Evolutionary conservation across 2,888 invertebrate species (phyloP), one percentile per base, ranked within the genome.

Genomic region (Parnassius orleans): DNA sequence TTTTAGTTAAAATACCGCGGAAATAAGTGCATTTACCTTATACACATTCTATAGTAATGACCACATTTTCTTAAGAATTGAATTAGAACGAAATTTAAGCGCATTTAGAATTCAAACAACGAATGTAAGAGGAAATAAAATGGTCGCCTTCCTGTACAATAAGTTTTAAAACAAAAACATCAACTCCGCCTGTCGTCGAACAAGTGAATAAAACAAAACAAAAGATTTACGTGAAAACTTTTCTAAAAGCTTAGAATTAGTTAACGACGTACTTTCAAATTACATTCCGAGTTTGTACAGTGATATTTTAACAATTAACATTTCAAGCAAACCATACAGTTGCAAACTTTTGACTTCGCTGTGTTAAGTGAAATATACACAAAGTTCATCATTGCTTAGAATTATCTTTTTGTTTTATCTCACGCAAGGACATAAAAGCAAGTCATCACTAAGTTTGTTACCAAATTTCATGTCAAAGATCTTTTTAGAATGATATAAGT

Each of bases 191-290:
- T 82, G 87, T 87, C 84, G 80, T 76, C 77, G 73, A 81, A 81
- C 81, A 84, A 84, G 80, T 79, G 79, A 80, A 76, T 76, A 76
- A 72, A 76, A 78, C 82, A 79, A 85, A 86, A 87, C 87, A 85
- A 81, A 84, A 88, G 87, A 90, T 90, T 88, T 88, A 88, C 84
- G 84, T 73, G 72, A 41, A 78, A 87, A 87, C 80, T 88, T 89
- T 79, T 76, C 72, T 74, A 14, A 72, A 69, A 71, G 76, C 77
- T 85, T 83, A 84, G 85, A 71, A 70, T 83, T 83, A 81, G 72
- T 73, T 76, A 53, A n/a, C 52, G 51, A 76, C 72, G 70, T 66
- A 64, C 65, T 64, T 74, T 79, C 76, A 75, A 77, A 79, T 80
- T 76, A 78, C 75, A 67, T 64, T 66, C 66, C 11, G 48, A 48